Evolutionary conservation across 2,797 vertebrate genomes (phyloP).

Genomic region (Danio albolineatus): DNA sequence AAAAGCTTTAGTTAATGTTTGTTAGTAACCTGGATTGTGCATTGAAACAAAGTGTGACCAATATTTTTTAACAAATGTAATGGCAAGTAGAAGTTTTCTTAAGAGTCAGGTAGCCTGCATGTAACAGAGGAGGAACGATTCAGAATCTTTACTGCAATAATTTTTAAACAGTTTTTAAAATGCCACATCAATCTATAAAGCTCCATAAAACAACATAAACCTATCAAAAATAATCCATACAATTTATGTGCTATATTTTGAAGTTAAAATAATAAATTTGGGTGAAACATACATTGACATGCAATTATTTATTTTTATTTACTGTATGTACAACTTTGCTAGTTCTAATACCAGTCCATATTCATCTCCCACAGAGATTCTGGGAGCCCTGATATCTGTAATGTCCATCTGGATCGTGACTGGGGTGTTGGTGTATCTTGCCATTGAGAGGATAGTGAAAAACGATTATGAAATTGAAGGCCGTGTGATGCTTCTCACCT

Average conservation of each 20-base stretch:
- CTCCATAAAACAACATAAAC: not conserved
- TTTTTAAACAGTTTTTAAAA: too few species aligned
- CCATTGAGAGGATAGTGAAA: conserved; percentile 88
- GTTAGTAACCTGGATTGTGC: too few species aligned
- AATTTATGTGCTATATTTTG: not conserved
- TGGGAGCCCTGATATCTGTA: conserved; percentile 91
- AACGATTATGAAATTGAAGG: conserved; percentile 95
- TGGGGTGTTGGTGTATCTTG: conserved; percentile 89
- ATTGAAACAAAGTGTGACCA: too few species aligned
- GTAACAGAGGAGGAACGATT: too few species aligned
- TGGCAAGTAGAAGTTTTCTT: too few species aligned
- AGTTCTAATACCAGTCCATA: not conserved
- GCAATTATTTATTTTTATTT: not conserved
- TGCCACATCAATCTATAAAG: not conserved
- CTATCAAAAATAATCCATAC: not conserved
- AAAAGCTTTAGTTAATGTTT: too few species aligned
- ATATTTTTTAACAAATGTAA: too few species aligned
- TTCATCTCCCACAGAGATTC: conserved; percentile 81
- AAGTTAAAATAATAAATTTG: not conserved
- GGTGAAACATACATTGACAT: not conserved
- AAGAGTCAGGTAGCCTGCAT: too few species aligned
- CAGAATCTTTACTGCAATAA: too few species aligned
- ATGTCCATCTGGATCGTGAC: conserved; percentile 97
- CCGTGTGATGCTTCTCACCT: conserved; percentile 91
- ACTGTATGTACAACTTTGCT: not conserved